Conservation (phyloP, 1,140 invertebrate species). For the Euglossa dilemma region DNA sequence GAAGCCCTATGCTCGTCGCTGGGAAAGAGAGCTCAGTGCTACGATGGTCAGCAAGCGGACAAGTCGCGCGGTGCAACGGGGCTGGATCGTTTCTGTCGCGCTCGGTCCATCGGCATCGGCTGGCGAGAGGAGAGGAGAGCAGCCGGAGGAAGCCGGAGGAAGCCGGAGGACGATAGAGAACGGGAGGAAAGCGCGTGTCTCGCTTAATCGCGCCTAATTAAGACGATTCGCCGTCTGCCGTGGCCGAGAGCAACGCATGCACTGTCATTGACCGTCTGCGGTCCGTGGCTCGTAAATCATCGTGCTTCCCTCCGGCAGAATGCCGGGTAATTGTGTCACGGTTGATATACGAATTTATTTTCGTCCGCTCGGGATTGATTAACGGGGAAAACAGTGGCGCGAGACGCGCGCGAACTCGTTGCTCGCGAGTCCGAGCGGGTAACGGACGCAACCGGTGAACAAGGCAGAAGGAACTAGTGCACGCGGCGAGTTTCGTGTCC, state of each 20-base stretch:
- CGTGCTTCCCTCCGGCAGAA: conserved; percentile 29
- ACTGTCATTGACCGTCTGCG: conserved; percentile 65
- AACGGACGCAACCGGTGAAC: background rate
- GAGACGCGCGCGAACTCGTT: background rate
- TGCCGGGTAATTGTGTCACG: conserved; percentile 54
- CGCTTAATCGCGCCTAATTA: conserved; percentile 68
- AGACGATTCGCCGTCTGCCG: conserved; percentile 56
- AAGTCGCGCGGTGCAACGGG: conserved; percentile 63
- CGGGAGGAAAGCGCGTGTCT: conserved; percentile 42
- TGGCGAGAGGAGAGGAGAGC: background rate
- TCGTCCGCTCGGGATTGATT: conserved; percentile 30
- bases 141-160: background rate
- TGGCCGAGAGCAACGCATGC: conserved; percentile 28
- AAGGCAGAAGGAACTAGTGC: too few relatives aligned
- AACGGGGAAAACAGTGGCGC: background rate
- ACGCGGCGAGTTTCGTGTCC: too few relatives aligned
- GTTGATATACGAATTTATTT: conserved; percentile 60
- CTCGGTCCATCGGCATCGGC: background rate
- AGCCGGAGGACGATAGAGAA: background rate
- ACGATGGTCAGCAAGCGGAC: conserved; percentile 78
- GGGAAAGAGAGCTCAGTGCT: conserved; percentile 74
- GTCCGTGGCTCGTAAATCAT: conserved; percentile 54
- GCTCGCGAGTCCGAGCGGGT: background rate
- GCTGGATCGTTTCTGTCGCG: background rate
- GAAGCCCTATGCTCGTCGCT: conserved; percentile 73